Evolutionary conservation across 2,113 vertebrate genomes (phyloP).

Genomic region (Hymenochirus boettgeri): DNA sequence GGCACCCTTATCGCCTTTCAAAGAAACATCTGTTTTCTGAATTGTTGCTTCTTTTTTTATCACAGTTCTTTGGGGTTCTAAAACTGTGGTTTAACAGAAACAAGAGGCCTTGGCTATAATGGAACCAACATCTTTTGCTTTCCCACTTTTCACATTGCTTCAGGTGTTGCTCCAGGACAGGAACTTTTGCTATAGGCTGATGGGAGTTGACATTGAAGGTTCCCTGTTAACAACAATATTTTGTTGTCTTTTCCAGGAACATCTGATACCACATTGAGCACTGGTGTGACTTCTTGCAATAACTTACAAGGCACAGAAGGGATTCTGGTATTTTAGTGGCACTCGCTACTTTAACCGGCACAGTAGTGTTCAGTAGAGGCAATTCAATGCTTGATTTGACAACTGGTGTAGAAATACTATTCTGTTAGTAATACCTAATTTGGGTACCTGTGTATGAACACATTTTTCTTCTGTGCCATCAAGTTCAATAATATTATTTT

Average conservation of each 20-base stretch:
- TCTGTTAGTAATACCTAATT: conserved; percentile 30
- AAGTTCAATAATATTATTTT: conserved; percentile 23
- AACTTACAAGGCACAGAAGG: conserved; percentile 11
- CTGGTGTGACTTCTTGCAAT: background rate
- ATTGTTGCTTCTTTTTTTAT: conserved; percentile 53
- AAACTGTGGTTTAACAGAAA: conserved; percentile 46
- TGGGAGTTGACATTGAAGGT: background rate
- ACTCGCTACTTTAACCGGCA: background rate
- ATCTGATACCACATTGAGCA: conserved; percentile 52
- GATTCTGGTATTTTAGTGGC: background rate
- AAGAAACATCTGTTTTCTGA: conserved; percentile 12
- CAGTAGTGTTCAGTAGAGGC: background rate
- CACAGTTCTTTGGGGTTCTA: conserved; percentile 49
- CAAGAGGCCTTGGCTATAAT: conserved; percentile 4
- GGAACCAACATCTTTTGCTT: conserved; percentile 42
- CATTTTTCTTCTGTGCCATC: conserved; percentile 38
- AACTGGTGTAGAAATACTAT: background rate
- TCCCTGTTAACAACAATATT: conserved; percentile 3
- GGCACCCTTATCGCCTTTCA: conserved; percentile 47
- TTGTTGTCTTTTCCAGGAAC: conserved; percentile 50
- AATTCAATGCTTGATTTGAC: background rate
- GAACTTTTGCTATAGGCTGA: background rate
- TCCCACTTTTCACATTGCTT: conserved; percentile 44
- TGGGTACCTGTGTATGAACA: conserved; percentile 45
- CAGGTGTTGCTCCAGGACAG: background rate